Base-by-base conservation (phyloP, 2,888 invertebrate species). In the Amphiduros pacificus region DNA sequence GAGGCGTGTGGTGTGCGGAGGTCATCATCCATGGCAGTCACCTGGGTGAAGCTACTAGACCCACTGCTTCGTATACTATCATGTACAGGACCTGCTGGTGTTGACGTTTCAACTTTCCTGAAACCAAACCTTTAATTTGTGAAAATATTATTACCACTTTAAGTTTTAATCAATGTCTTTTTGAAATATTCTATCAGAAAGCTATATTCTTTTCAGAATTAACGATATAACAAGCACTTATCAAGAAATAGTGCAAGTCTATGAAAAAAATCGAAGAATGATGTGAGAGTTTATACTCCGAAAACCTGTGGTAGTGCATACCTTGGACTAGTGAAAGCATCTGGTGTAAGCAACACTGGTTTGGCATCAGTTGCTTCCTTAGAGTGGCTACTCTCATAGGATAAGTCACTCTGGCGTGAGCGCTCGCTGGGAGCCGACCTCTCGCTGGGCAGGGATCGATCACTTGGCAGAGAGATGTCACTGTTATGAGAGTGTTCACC, bases 331-430 rank as follows among this genome's bases (percentile, higher is more conserved):
- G 87, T 88, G 72, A 94, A 94, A 22, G 92, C 92, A 76, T 93
- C 93, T 0, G 94, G 93, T 0, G 93, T 93, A 89, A 93, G 65
- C 2, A 78, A 68, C n/a, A 76, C 64, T 3, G 77, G 76, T 22
- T 73, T 71, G 20, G 68, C 55, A 11, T 56, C 56, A 9, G 60
- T 54, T 6, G 27, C 44, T 26, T 53, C 55, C 31, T 40, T 20
- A 2, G 40, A 36, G 28, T 26, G 31, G 36, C 31, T 31, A 22
- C 61, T 61, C 3, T 41, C 20, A 14, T n/a, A 9, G 1, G 55
- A 54, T 55, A 54, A 31, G 14, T 52, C 52, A 32, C 52, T 60
- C 40, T 41, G 60, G 58, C 40, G 31, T 14, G 58, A 58, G 29
- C 48, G 24, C n/a, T 50, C 58, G 24, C 32, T 58, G 26, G 17